A percentile compares a stretch with the other conserved stretches of the same genome.
Conservation (phyloP, 64 coral and sea anemone species). For the Cladopsammia gracilis region DNA sequence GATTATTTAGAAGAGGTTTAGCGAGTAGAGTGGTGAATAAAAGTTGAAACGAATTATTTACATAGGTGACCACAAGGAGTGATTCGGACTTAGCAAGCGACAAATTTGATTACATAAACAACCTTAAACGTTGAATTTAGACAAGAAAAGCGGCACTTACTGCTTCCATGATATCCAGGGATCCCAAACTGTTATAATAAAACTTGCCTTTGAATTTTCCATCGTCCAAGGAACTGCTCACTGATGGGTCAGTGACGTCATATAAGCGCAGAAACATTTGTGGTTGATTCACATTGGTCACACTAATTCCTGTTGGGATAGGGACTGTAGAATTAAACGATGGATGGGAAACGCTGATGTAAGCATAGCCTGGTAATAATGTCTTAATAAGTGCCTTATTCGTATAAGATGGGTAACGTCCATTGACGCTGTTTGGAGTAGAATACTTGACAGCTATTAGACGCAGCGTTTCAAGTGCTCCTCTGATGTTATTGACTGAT, state of each 20-base stretch:
- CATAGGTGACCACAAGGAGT: too few relatives aligned
- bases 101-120: too few relatives aligned
- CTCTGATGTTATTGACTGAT: constrained; percentile 4
- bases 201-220: neutral
- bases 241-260: neutral
- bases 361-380: constrained; percentile 27
- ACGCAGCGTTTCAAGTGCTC: constrained; percentile 37
- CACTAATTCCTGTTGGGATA: neutral
- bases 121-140: neutral
- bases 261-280: constrained; percentile 47
- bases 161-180: constrained; percentile 26
- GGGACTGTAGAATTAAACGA: neutral
- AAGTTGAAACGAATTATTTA: too few relatives aligned
- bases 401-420: constrained; percentile 53
- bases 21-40: too few relatives aligned
- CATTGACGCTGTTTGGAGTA: constrained; percentile 60
- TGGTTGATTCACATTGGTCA: neutral
- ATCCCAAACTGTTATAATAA: constrained; percentile 52
- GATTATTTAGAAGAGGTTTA: too few relatives aligned
- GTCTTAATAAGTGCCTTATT: constrained; percentile 22
- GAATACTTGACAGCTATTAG: constrained; percentile 54
- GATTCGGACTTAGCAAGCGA: too few relatives aligned
- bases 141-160: neutral
- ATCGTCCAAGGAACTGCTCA: constrained; percentile 5
- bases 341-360: constrained; percentile 38